These are phyloP conservation scores for Catalaphyllia jardinei DNA, from an alignment of 64 coral and sea anemone genomes.

Conservation along the genomic window DNA sequence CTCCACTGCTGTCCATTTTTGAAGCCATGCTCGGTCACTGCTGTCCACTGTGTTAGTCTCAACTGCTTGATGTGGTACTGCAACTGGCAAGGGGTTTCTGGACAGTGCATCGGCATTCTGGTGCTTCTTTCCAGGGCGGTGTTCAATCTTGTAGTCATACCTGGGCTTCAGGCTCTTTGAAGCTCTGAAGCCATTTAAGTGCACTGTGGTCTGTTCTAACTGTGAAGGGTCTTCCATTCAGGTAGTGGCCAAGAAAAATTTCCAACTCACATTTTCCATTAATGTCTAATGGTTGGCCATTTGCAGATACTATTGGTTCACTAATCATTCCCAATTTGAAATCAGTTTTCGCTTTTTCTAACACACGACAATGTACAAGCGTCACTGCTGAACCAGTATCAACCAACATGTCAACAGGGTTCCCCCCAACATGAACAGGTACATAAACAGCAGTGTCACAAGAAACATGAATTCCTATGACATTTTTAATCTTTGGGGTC, in stretches of 20 bases:
- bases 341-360: too few species aligned
- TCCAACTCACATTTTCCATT: too few species aligned
- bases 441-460: conserved; percentile 13
- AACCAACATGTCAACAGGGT: conserved; percentile 1
- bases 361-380: too few species aligned
- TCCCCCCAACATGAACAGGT: neutral
- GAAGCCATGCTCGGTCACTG: neutral
- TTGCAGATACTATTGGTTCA: too few species aligned
- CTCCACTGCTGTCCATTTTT: neutral
- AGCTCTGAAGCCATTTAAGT: too few species aligned
- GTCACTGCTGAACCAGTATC: too few species aligned
- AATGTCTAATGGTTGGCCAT: too few species aligned
- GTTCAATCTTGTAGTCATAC: too few species aligned
- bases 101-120: too few species aligned
- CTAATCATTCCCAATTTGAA: too few species aligned
- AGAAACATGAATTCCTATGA: conserved; percentile 4
- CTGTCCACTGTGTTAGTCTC: conserved; percentile 2
- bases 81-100: neutral
- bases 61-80: neutral
- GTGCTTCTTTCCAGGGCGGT: too few species aligned
- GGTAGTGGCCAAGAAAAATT: conserved; percentile 39
- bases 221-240: conserved; percentile 23
- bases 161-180: too few species aligned
- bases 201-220: conserved; percentile 48
- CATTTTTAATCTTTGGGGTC: neutral